Conservation (phyloP, 1,140 invertebrate genomes). For the Zophobas atratus region DNA sequence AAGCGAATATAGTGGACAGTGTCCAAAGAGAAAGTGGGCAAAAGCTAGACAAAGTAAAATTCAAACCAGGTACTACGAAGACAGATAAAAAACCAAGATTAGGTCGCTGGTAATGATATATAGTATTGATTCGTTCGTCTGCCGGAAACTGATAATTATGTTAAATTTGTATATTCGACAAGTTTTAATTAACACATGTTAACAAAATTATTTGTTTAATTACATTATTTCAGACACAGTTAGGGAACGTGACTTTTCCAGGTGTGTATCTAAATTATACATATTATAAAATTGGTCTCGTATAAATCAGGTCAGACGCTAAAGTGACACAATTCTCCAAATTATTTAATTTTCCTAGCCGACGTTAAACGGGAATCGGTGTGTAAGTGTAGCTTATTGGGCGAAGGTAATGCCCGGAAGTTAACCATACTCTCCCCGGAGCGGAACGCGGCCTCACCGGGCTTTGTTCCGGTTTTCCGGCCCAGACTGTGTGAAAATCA, state of each 20-base stretch:
- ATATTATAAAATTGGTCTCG: too few relatives aligned
- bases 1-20: constrained; percentile 29
- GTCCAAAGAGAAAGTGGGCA: constrained; percentile 41
- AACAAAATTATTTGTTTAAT: constrained; percentile 9
- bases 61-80: constrained; percentile 20
- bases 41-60: constrained; percentile 28
- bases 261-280: too few relatives aligned
- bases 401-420: neutral
- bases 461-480: constrained; percentile 31
- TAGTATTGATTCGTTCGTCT: neutral
- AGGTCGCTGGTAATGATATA: constrained; percentile 14
- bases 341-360: too few relatives aligned
- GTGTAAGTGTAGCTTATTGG: neutral
- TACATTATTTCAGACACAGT: constrained; percentile 2
- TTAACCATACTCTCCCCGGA: neutral
- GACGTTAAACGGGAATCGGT: too few relatives aligned
- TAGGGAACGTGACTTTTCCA: neutral
- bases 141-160: constrained; percentile 14
- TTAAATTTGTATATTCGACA: constrained; percentile 12
- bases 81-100: constrained; percentile 12
- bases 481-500: constrained; percentile 17
- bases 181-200: constrained; percentile 10
- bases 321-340: neutral
- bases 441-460: neutral
- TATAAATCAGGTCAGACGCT: neutral